Evolutionary conservation across 2,113 vertebrate species (phyloP), one percentile per base, ranked within the genome.

Genomic region (Tichodroma muraria): DNA sequence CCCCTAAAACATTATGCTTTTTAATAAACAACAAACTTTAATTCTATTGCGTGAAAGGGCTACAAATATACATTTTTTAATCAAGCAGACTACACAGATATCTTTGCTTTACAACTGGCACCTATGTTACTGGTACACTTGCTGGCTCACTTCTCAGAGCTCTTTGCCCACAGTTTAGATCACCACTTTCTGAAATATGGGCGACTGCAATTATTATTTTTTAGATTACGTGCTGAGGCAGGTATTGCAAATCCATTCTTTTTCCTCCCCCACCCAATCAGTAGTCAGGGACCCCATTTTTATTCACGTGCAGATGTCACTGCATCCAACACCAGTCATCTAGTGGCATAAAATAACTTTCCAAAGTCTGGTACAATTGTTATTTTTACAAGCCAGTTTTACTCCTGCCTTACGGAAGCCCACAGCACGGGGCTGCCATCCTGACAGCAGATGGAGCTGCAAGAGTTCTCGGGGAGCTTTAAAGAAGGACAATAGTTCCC

Each of bases 51-150:
- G 79, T 97, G 96, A 98, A 98, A 98, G 95, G 97, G 97, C 98
- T 98, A 98, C 97, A 98, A 97, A 97, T 98, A 98, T 94, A 98
- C 98, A 98, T 94, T 96, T 96, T 96, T 97, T 88, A 96, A 98
- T 96, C 97, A 98, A 98, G 96, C 97, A 98, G 97, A 97, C 97
- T 97, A 98, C 97, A 97, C 96, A 98, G 92, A 81, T 95, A 96
- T 57, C 97, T 93, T 97, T 96, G 97, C 95, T 98, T 98, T 98
- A 98, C 98, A 98, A 96, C 95, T 97, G 97, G 97, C 96, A 98
- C 97, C 97, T 97, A 53, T 70, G 66, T 94, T 88, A 93, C 92
- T 92, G 95, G 96, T 94, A 98, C 91, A 96, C 38, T 89, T 88
- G 93, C 96, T 97, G 97, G 97, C 95, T 97, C 96, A 71, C 84